These are phyloP conservation scores for Nicator chloris DNA, from an alignment of 2,113 vertebrate genomes.

Conservation along the genomic window DNA sequence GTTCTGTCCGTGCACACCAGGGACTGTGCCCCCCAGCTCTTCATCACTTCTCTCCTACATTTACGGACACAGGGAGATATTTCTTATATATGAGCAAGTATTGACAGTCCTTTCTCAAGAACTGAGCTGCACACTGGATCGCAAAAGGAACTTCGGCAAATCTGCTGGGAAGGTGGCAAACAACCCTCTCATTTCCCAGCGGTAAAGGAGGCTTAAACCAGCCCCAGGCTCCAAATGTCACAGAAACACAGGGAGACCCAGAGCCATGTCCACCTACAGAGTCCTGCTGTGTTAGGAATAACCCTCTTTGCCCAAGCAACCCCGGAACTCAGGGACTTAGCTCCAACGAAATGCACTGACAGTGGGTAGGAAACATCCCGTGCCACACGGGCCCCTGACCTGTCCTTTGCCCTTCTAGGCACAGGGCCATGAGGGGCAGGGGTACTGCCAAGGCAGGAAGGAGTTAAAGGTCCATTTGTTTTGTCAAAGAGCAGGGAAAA, in stretches of 20 bases:
- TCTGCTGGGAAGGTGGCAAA: conserved; percentile 6
- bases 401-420: background rate
- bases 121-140: background rate
- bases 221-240: background rate
- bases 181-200: background rate
- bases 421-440: background rate
- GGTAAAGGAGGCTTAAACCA: background rate
- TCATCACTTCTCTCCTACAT: conserved; percentile 48
- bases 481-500: background rate
- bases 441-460: background rate
- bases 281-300: background rate
- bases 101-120: conserved; percentile 25
- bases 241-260: background rate
- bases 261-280: background rate
- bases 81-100: background rate
- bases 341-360: background rate
- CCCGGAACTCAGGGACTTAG: background rate
- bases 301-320: background rate
- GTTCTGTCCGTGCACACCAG: background rate
- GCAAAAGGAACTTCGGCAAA: background rate
- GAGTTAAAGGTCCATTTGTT: background rate
- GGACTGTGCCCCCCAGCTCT: background rate
- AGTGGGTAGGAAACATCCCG: background rate
- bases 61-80: conserved; percentile 47
- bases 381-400: fast-evolving